Percentiles rank a stretch among this genome's conserved stretches.
Conservation (phyloP, 2,113 vertebrate genomes). For the Strix aluco region DNA sequence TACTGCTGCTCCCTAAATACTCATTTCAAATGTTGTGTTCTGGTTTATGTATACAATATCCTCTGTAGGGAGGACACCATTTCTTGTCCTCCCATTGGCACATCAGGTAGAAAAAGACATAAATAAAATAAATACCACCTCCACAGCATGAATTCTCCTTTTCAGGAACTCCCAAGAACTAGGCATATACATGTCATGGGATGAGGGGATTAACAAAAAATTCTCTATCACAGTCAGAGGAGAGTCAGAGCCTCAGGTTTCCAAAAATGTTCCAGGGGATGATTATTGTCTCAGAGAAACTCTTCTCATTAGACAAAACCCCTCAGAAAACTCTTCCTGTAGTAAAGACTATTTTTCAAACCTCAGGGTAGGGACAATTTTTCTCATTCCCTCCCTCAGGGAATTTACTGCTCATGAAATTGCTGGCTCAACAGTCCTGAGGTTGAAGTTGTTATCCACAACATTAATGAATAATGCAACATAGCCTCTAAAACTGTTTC, state of each 20-base stretch:
- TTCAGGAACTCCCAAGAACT: not conserved
- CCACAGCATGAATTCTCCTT: not conserved
- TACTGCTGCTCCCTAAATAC: not conserved
- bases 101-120: not conserved
- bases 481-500: slow-evolving; percentile 56
- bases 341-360: slow-evolving; percentile 18
- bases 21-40: not conserved
- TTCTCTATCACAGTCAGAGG: not conserved
- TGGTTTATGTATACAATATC: not conserved
- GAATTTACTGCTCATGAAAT: slow-evolving; percentile 32
- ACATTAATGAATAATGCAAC: slow-evolving; percentile 62
- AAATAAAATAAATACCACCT: not conserved
- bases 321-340: not conserved
- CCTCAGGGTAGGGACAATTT: not conserved
- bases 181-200: not conserved
- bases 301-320: not conserved
- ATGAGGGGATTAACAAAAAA: not conserved
- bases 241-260: not conserved
- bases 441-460: slow-evolving; percentile 56
- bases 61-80: not conserved
- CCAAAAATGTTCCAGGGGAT: not conserved
- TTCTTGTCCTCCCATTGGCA: not conserved
- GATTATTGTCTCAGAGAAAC: not conserved
- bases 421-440: slow-evolving; percentile 43
- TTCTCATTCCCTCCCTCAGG: not conserved